These are phyloP conservation scores for Leptinotarsa peninsularis DNA, from an alignment of 2,888 invertebrate genomes.

Conservation along the genomic window DNA sequence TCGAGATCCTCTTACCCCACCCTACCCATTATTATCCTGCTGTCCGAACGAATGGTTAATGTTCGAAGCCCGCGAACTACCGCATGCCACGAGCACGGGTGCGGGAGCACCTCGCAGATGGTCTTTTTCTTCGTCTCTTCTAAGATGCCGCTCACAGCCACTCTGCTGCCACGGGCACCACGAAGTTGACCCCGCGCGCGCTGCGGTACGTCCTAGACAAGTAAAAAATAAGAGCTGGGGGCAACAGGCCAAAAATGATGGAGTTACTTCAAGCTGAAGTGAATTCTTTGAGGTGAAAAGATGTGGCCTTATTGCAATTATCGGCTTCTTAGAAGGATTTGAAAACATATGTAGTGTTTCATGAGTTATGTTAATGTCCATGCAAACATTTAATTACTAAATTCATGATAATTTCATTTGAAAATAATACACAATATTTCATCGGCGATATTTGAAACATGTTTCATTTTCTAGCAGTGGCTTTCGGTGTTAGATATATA, in stretches of 20 bases:
- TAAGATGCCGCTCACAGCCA: slow-evolving; percentile 21
- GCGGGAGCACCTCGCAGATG: slow-evolving; percentile 41
- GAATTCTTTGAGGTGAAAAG: not conserved
- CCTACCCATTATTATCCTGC: slow-evolving; percentile 8
- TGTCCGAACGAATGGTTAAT: slow-evolving; percentile 22
- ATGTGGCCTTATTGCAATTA: not conserved
- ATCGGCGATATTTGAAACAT: too few species aligned
- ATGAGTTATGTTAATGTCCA: too few species aligned
- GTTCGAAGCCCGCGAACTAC: slow-evolving; percentile 40
- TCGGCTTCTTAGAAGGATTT: too few species aligned
- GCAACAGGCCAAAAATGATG: slow-evolving; percentile 15
- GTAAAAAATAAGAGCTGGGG: slow-evolving; percentile 1
- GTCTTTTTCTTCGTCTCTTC: slow-evolving; percentile 33
- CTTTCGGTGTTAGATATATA: too few species aligned
- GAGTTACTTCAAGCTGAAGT: not conserved
- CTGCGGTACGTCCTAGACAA: slow-evolving; percentile 14
- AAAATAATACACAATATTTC: too few species aligned
- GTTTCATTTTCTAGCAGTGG: too few species aligned
- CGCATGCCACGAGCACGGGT: slow-evolving; percentile 46
- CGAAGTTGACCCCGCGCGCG: slow-evolving; percentile 47
- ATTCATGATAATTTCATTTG: too few species aligned
- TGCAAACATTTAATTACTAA: too few species aligned
- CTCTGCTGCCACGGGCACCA: slow-evolving; percentile 42
- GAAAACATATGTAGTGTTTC: too few species aligned
- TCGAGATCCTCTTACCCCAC: not conserved